Evolutionary conservation across 2,113 vertebrate species (phyloP), one percentile per base, ranked within the genome.

Genomic region (Caretta caretta): DNA sequence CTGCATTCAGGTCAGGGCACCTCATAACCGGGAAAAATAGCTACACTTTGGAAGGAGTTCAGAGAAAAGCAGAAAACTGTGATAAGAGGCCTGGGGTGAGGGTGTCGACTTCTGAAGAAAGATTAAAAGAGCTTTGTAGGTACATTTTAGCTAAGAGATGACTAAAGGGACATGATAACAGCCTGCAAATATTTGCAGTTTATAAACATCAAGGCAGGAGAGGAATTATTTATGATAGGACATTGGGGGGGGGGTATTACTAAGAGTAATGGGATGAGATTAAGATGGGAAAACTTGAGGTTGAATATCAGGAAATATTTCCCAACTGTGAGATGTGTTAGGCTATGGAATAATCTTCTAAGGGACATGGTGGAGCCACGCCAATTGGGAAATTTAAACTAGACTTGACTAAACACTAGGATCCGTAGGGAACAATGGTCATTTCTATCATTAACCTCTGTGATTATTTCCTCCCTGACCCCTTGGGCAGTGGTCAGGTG

Each of bases 201-300:
- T 93, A 54, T 85, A 96, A 96, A 90, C 86, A 87, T 91, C 84
- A 95, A 94, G 89, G 79, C 94, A 16, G 16, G 27, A 92, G 81
- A 92, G 49, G 91, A 94, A 84, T 84, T 87, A 80, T 94, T 95
- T 97, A 57, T 50, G 65, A 56, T 88, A 88, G 3, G 81, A 79
- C 11, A 29, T 31, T 5, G 42, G 50, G 65, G 42, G 51, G 53
- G 42, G 75, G 65, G 20, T 54, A 96, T 87, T 95, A 79, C 80
- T 78, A 86, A 97, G 93, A 95, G 81, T 93, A 96, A 97, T 95
- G 86, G 81, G 65, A 83, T 42, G 75, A 96, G 94, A 96, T 95
- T 94, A 95, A 86, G 85, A 93, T 84, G 91, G 81, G 62, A 91
- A 88, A 48, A 38, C 49, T 87, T 95, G 80, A 91, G 87, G 46